These are phyloP conservation scores for Erinaceus europaeus DNA, from an alignment of 2,113 vertebrate species.

Conservation along the genomic window DNA sequence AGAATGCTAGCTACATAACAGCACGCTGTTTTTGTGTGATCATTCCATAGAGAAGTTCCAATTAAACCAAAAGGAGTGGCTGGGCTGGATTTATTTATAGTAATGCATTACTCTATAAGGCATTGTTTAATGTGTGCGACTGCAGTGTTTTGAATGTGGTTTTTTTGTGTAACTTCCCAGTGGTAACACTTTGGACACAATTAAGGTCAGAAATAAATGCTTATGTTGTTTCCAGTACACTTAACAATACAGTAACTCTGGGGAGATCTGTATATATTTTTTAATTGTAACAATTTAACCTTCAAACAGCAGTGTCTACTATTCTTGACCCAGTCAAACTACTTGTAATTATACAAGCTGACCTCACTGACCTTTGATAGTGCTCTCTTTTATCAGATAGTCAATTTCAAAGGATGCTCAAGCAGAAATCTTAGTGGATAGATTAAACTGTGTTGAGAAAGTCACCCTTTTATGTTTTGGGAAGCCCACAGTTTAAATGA, in stretches of 20 bases:
- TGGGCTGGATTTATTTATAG: constrained; percentile 76
- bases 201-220: constrained; percentile 84
- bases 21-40: constrained; percentile 64
- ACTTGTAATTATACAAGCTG: constrained; percentile 85
- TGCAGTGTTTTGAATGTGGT: constrained; percentile 71
- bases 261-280: constrained; percentile 84
- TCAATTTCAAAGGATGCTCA: constrained; percentile 85
- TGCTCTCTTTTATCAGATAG: constrained; percentile 86
- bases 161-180: constrained; percentile 77
- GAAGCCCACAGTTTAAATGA: constrained; percentile 86
- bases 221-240: constrained; percentile 80
- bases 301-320: constrained; percentile 83
- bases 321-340: constrained; percentile 83
- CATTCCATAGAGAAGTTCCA: constrained; percentile 74
- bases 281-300: constrained; percentile 91
- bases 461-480: constrained; percentile 87
- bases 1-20: constrained; percentile 72
- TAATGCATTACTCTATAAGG: constrained; percentile 74
- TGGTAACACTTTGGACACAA: constrained; percentile 78
- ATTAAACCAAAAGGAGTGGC: constrained; percentile 77
- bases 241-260: constrained; percentile 81
- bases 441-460: constrained; percentile 88
- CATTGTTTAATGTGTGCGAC: constrained; percentile 75
- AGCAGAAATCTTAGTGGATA: constrained; percentile 85
- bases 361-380: constrained; percentile 81